Conservation (phyloP, 2,797 vertebrate genomes). For the Alca torda region DNA sequence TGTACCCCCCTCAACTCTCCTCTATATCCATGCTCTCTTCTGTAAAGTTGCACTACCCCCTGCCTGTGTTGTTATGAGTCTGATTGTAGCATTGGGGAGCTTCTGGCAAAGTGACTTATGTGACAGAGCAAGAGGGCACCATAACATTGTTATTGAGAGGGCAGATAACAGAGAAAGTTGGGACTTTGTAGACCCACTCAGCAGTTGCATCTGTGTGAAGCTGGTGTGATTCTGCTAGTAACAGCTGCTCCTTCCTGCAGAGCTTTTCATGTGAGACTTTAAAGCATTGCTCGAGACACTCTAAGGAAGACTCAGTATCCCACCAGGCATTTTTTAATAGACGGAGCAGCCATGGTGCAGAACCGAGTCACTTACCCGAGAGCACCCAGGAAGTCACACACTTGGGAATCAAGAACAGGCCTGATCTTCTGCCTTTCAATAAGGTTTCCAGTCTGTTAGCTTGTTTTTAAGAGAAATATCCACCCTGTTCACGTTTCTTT, state of each 20-base stretch:
- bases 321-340: not conserved
- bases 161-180: not conserved
- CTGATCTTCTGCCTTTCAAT: not conserved
- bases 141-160: not conserved
- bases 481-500: not conserved
- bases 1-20: not conserved
- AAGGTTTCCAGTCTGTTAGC: not conserved
- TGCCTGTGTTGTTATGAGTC: accelerated
- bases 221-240: not conserved
- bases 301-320: not conserved
- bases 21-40: accelerated
- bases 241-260: not conserved
- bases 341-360: not conserved
- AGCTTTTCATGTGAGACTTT: not conserved
- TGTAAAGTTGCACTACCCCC: not conserved
- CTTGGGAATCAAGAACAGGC: not conserved
- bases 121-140: not conserved
- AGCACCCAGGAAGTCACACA: not conserved
- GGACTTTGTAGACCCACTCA: not conserved
- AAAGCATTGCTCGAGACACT: not conserved
- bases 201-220: not conserved
- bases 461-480: not conserved
- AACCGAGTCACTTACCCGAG: not conserved
- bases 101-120: not conserved
- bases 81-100: not conserved